Percentiles rank a stretch among this genome's conserved stretches.
Conservation (phyloP, 1,140 invertebrate species). For the Trachymyrmex cornetzi region DNA sequence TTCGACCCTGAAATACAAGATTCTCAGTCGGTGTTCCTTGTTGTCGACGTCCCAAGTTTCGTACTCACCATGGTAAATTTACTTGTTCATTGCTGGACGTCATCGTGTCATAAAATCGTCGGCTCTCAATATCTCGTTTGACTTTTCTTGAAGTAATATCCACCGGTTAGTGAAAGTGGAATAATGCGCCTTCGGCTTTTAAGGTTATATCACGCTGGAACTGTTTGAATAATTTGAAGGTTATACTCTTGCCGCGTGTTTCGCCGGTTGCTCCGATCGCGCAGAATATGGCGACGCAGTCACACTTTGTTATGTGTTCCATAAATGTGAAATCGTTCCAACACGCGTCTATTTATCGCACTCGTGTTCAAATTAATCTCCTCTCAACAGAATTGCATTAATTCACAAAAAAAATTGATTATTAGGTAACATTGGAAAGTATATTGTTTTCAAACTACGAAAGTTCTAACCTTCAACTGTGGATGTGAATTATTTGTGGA, state of each 20-base stretch:
- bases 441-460: neutral
- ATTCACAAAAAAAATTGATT: neutral
- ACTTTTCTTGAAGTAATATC: no score
- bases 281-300: neutral
- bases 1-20: conserved; percentile 94
- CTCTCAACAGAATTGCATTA: neutral
- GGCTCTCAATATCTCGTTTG: neutral
- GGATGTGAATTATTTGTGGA: neutral
- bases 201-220: no score
- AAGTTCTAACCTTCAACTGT: neutral
- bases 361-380: neutral
- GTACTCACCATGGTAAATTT: conserved; percentile 88
- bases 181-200: no score
- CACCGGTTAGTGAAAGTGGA: no score
- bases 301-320: neutral
- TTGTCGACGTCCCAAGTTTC: conserved; percentile 1
- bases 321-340: neutral
- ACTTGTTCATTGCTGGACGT: conserved; percentile 69
- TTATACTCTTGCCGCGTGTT: conserved; percentile 22
- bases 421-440: neutral
- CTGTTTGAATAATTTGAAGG: conserved; percentile 26
- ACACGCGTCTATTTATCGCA: neutral
- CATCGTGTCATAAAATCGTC: conserved; percentile 60
- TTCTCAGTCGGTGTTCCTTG: conserved; percentile 29
- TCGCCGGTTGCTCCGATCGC: neutral